These are phyloP conservation scores for Crotophaga sulcirostris DNA, from an alignment of 2,113 vertebrate species.

Conservation along the genomic window DNA sequence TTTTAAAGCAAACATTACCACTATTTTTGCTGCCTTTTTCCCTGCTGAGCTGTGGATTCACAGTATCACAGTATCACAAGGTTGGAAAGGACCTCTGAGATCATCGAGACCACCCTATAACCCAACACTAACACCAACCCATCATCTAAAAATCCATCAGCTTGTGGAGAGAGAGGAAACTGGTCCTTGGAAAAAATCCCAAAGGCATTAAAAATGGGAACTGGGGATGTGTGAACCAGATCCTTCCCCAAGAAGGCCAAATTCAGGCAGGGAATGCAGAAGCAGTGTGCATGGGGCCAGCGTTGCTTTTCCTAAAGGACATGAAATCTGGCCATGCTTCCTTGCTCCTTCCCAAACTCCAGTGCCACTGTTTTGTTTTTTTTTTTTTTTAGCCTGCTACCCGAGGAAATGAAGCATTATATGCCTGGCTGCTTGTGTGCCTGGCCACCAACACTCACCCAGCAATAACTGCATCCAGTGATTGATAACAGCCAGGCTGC, in stretches of 20 bases:
- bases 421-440: neutral
- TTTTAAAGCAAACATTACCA: neutral
- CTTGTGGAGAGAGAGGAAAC: neutral
- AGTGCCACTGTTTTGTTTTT: no score
- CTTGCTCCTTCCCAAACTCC: neutral
- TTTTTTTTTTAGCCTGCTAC: no score
- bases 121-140: no score
- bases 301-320: neutral
- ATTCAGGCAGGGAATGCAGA: neutral
- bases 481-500: neutral
- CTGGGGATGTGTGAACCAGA: accelerated
- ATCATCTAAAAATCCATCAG: no score
- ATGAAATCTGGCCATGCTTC: accelerated
- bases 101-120: no score
- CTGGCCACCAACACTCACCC: neutral
- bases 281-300: accelerated
- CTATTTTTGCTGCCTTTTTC: neutral
- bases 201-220: neutral
- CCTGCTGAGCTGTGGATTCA: neutral
- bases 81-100: no score
- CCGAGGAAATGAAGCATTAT: neutral
- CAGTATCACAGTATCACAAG: no score
- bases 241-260: accelerated
- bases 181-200: neutral
- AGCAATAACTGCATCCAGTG: neutral